Evolutionary conservation across 1,140 invertebrate species (phyloP), one percentile per base, ranked within the genome.

Genomic region (Drosophila sechellia): DNA sequence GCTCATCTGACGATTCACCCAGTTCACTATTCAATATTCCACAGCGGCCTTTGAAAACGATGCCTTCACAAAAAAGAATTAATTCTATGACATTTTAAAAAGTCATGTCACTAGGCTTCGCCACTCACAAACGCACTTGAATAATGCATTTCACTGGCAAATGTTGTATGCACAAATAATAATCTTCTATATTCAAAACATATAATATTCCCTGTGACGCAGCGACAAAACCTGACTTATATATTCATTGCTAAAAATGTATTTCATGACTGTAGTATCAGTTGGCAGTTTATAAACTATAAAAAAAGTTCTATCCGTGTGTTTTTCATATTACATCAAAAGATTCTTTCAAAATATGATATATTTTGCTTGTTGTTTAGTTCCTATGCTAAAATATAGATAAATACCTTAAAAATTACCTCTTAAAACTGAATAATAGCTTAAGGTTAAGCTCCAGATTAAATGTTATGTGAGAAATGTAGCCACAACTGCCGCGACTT

Each of bases 1-100:
- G 2, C 22, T 17, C 22, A 13, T 40, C 39, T 69, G 63, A 57
- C 22, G 25, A 34, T 27, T 66, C 63, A 63, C 40, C 60, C 17
- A 34, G 17, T 5, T 46, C 35, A 11, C 10, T 25, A 27, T 52
- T 52, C 43, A 57, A 49, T 40, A 17, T 25, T n/a, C 15, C 13
- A 31, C 12, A 13, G 8, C 35, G 35, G 8, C 12, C 25, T 50
- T 66, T 31, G 17, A 22, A 40, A 65, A 10, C 37, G 10, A 64
- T 45, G 27, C n/a, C 27, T 15, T 55, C 53, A 12, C 20, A 48
- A 37, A 25, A 37, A 25, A 6, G 8, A 2, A 35, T 49, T 49
- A 35, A 48, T 61, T 61, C 56, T 27, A 46, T 46, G 37, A 25
- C 3, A 55, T 31, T 42, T 17, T 13, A 34, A 17, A 25, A 40